phyloP scores from a whole-genome alignment of 2,888 invertebrate genomes.

The Aproaerema taeniolella region DNA sequence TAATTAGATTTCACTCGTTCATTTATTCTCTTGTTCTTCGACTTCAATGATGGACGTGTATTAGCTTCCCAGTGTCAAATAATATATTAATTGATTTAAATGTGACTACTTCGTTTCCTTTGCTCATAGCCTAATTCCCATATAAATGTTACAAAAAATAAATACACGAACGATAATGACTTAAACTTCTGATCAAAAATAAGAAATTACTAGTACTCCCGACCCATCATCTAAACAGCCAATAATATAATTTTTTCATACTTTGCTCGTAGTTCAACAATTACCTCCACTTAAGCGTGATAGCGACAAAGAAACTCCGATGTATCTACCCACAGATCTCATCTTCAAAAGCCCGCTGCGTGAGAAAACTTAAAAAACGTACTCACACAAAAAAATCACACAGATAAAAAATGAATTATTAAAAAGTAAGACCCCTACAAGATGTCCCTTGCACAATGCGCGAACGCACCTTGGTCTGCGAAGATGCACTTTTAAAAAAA shows the following conservation, averaged over 20 bases:
- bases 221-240: too few species aligned
- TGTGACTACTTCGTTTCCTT: too few species aligned
- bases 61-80: too few species aligned
- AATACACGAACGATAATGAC: background rate
- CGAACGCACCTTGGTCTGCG: constrained; percentile 54
- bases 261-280: constrained; percentile 24
- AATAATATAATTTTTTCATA: too few species aligned
- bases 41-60: too few species aligned
- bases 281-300: constrained; percentile 53
- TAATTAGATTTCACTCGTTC: too few species aligned
- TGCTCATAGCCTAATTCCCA: too few species aligned
- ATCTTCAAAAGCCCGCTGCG: constrained; percentile 60
- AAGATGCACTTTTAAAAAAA: constrained; percentile 68
- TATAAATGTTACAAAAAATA: background rate
- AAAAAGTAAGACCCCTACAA: constrained; percentile 59
- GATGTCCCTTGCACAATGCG: constrained; percentile 65
- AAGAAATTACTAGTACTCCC: too few species aligned
- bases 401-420: constrained; percentile 55
- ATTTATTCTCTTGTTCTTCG: too few species aligned
- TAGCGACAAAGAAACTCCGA: constrained; percentile 53
- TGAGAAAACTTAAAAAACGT: constrained; percentile 74
- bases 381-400: constrained; percentile 31
- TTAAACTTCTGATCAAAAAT: too few species aligned
- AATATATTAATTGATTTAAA: too few species aligned
- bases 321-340: constrained; percentile 76